phyloP scores from a whole-genome alignment of 2,888 invertebrate species.

The Epinotia bilunana region DNA sequence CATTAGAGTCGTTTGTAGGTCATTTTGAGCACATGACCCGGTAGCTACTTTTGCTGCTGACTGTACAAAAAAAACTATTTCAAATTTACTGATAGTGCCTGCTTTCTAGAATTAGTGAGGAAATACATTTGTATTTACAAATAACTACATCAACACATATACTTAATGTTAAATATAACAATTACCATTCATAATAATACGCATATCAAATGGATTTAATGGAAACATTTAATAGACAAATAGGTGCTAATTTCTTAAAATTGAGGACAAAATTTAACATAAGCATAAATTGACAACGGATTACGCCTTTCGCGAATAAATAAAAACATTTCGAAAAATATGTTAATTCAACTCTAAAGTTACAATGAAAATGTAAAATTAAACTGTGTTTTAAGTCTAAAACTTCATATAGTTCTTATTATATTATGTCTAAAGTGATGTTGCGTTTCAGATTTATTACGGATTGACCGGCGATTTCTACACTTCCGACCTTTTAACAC shows the following conservation, averaged over 20 bases:
- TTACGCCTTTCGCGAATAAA: neutral
- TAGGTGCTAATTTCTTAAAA: neutral
- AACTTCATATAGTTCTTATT: neutral
- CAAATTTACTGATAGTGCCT: neutral
- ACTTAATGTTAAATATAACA: slow-evolving; percentile 19
- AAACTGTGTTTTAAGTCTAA: neutral
- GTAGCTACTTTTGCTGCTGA: too few relatives aligned
- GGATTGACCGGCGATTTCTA: neutral
- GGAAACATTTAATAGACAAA: neutral
- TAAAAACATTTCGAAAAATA: neutral
- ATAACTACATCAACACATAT: slow-evolving; percentile 3
- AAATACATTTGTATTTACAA: neutral
- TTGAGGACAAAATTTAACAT: neutral
- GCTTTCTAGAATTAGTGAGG: neutral
- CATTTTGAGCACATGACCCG: too few relatives aligned
- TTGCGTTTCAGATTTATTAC: neutral
- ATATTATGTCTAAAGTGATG: neutral
- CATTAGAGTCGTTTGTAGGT: too few relatives aligned
- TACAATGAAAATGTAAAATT: neutral
- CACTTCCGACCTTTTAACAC: too few relatives aligned
- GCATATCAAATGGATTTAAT: neutral
- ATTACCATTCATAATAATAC: neutral
- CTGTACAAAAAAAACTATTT: neutral
- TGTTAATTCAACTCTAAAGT: neutral
- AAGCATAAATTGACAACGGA: neutral